A percentile compares a stretch with the other conserved stretches of the same genome.
Conservation (phyloP, 1,140 invertebrate genomes). For the Dolichoris vasculosae region DNA sequence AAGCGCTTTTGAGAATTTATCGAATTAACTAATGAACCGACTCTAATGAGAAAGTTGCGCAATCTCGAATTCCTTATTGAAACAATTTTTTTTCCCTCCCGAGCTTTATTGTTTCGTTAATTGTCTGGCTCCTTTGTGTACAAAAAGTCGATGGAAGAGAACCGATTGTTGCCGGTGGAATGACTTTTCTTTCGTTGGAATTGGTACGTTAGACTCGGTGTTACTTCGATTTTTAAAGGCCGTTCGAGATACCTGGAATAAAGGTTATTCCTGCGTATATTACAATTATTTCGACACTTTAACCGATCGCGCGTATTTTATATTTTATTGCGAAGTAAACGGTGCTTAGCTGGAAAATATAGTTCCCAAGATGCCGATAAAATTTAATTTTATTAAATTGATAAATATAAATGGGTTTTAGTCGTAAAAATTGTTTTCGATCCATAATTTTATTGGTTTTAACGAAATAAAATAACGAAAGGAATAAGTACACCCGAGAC, state of each 20-base stretch:
- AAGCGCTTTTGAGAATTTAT: constrained; percentile 48
- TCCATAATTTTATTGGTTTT: too few relatives aligned
- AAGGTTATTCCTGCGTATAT: background rate
- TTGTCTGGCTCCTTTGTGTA: constrained; percentile 1
- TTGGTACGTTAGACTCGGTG: background rate
- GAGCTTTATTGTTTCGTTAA: constrained; percentile 31
- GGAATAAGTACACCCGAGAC: background rate
- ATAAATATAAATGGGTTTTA: too few relatives aligned
- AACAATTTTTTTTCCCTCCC: background rate
- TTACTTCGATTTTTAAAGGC: background rate
- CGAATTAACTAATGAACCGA: constrained; percentile 52
- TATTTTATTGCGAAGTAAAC: background rate
- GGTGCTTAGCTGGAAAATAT: background rate
- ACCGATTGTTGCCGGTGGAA: background rate
- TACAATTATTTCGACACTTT: constrained; percentile 1
- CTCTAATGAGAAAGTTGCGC: constrained; percentile 47
- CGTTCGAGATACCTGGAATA: background rate
- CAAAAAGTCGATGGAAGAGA: background rate
- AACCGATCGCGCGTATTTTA: background rate
- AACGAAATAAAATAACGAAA: too few relatives aligned
- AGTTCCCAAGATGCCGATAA: background rate
- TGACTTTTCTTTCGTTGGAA: background rate
- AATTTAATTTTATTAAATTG: background rate
- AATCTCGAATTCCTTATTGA: constrained; percentile 27
- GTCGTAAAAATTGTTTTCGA: too few relatives aligned